phyloP scores from a whole-genome alignment of 2,113 vertebrate genomes.

The Trogon melanurus region DNA sequence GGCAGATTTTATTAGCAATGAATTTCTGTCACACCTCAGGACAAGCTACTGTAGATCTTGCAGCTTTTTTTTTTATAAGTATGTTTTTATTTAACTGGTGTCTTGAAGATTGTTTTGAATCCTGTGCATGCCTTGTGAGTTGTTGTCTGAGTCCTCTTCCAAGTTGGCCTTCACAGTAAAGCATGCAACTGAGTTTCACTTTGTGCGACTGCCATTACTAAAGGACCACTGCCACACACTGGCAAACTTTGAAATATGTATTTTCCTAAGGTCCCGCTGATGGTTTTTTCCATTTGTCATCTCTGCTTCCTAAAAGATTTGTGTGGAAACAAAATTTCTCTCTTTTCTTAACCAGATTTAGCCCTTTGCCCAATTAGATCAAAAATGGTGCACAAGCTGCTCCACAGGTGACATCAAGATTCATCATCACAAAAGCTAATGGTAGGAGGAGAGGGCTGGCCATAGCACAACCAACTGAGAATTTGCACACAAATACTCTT shows the following conservation, averaged over 20 bases:
- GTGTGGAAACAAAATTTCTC: neutral
- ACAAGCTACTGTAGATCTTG: neutral
- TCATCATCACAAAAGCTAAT: neutral
- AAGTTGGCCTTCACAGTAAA: neutral
- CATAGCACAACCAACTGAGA: neutral
- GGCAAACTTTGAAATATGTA: neutral
- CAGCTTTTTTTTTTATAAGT: neutral
- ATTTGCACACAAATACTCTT: neutral
- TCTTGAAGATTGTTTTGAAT: neutral
- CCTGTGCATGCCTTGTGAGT: neutral
- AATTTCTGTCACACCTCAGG: neutral
- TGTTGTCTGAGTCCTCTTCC: conserved; percentile 20
- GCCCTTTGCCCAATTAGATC: neutral
- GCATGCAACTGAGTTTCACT: neutral
- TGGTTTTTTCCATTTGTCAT: neutral
- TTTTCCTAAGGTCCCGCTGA: neutral
- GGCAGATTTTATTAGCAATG: neutral
- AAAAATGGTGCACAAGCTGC: neutral
- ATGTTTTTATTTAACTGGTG: neutral
- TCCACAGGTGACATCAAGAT: neutral
- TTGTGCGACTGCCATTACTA: neutral
- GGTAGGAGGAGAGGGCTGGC: neutral
- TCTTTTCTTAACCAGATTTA: neutral
- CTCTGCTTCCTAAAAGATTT: neutral
- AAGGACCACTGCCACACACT: conserved; percentile 61